Evolutionary conservation across 2,113 vertebrate species (phyloP).

Genomic region (Dendropsophus ebraccatus): DNA sequence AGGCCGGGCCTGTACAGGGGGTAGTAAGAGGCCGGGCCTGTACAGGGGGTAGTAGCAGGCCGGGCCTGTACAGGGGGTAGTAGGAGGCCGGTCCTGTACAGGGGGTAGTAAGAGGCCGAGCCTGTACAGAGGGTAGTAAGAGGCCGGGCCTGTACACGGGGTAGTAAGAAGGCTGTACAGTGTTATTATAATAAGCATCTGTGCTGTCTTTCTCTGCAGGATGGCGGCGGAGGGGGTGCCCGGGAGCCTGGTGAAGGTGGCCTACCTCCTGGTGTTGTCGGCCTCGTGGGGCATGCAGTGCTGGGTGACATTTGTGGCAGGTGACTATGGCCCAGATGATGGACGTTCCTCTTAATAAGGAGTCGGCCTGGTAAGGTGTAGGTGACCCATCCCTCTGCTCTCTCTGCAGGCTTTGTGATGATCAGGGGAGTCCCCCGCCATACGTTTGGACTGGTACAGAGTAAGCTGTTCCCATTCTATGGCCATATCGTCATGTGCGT

Average conservation of each 20-base stretch:
- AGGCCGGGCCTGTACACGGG: too few relatives aligned
- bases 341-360: too few relatives aligned
- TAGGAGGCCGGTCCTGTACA: too few relatives aligned
- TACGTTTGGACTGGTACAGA: constrained; percentile 85
- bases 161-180: too few relatives aligned
- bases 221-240: constrained; percentile 80
- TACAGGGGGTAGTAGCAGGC: neutral
- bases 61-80: neutral
- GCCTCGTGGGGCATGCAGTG: constrained; percentile 87
- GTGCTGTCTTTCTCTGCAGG: constrained; percentile 15
- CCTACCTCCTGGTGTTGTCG: constrained; percentile 81
- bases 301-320: constrained; percentile 88
- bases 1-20: neutral
- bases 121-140: too few relatives aligned
- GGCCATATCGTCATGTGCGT: constrained; percentile 78
- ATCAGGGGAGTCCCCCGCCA: constrained; percentile 75
- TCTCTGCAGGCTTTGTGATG: constrained; percentile 77
- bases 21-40: neutral
- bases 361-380: neutral
- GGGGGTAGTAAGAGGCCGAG: too few relatives aligned
- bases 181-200: neutral
- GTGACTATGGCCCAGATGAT: constrained; percentile 63
- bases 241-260: constrained; percentile 75
- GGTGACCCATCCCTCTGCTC: neutral
- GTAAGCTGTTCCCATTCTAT: constrained; percentile 85